A percentile compares a stretch with the other conserved stretches of the same genome.
phyloP scores from a whole-genome alignment of 2,797 vertebrate genomes.

The Ciconia nigra region DNA sequence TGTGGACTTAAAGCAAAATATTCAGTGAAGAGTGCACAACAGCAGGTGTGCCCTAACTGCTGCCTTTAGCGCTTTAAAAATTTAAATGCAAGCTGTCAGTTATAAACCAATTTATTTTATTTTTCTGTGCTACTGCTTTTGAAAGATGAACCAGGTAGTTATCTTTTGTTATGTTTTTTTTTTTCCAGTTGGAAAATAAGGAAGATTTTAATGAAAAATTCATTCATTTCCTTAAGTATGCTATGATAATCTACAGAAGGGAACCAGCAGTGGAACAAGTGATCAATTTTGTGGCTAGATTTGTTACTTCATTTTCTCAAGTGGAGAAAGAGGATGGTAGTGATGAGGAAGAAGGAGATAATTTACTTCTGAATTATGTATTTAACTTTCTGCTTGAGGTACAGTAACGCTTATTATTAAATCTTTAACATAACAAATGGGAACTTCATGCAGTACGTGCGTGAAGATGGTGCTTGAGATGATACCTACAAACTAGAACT shows the following conservation, averaged over 20 bases:
- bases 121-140: neutral
- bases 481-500: neutral
- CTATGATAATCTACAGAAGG: conserved; percentile 90
- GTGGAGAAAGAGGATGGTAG: conserved; percentile 58
- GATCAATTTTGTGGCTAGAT: conserved; percentile 89
- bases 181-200: conserved; percentile 84
- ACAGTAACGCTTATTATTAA: neutral
- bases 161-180: neutral
- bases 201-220: conserved; percentile 88
- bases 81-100: neutral
- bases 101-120: neutral
- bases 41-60: neutral
- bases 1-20: neutral
- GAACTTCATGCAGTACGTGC: neutral
- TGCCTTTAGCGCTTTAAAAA: neutral
- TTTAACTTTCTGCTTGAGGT: conserved; percentile 94
- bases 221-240: conserved; percentile 86
- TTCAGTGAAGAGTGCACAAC: too few relatives aligned
- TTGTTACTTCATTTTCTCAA: conserved; percentile 85
- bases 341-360: conserved; percentile 72
- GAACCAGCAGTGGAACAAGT: conserved; percentile 89
- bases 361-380: conserved; percentile 85
- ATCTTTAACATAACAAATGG: neutral
- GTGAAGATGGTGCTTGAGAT: too few relatives aligned
- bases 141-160: neutral